Base-by-base conservation (phyloP, 1,140 invertebrate species). In the Stegodyphus dumicola region DNA sequence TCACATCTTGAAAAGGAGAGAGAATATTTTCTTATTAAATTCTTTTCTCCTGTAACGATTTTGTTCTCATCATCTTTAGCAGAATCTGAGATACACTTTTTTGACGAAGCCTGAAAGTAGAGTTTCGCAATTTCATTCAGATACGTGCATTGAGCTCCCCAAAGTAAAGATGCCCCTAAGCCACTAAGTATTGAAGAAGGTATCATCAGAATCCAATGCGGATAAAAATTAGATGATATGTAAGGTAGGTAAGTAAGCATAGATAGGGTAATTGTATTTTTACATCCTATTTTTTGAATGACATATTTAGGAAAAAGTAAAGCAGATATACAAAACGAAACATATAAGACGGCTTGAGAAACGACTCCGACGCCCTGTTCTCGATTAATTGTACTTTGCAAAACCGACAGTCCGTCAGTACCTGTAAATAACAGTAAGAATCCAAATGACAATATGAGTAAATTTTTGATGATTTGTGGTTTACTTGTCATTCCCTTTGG, bases 91-190 rank as follows among this genome's bases (percentile, higher is more conserved):
- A 5, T 60, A 9, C 9, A 60, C 56, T 0, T 11, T 15, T 60
- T 9, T 9, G 9, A 60, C 56, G 56, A 60, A 15, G 15, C 15
- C 56, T 60, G 9, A 5, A 15, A 52, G 49, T 67, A 84, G 10
- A 77, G 33, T n/a, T 56, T 15, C 6, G 64, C n/a, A 17, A 64
- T 64, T 51, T 85, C 74, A 18, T 85, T 85, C 17, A 77, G 71
- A 15, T 77, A 85, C 10, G 74, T 85, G 60, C 83, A 56, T 52
- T 85, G 73, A 15, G 83, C 33, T 1, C 64, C 73, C 83, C 83
- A 85, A 6, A 85, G 53, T 7, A 77, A 48, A 0, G 73, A 33
- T 0, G 83, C 83, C 13, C 73, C 83, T 6, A 76, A 15, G 7
- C 83, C 83, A 0, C 51, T 60, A 7, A 85, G 18, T 9, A 77